phyloP scores from a whole-genome alignment of 2,888 invertebrate genomes.

The Lochmaea capreae region DNA sequence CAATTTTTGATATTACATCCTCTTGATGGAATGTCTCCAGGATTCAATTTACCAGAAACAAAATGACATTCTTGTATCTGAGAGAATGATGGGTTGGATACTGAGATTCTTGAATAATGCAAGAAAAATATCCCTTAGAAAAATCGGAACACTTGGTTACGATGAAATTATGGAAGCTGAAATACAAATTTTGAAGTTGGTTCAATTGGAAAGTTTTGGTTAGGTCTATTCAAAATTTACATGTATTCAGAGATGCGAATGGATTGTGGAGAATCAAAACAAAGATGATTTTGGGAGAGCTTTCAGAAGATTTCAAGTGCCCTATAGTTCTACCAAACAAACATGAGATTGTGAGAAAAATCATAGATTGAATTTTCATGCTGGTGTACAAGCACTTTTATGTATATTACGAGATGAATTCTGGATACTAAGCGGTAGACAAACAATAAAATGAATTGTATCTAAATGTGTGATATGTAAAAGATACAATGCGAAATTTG shows the following conservation, averaged over 20 bases:
- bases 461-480: too few species aligned
- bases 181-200: neutral
- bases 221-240: neutral
- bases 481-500: too few species aligned
- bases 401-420: neutral
- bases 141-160: too few species aligned
- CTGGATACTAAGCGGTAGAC: neutral
- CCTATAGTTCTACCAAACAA: neutral
- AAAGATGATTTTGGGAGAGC: neutral
- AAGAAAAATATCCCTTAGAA: too few species aligned
- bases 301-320: neutral
- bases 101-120: too few species aligned
- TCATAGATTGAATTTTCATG: conserved; percentile 2
- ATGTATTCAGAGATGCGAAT: neutral
- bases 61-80: too few species aligned
- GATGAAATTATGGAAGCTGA: too few species aligned
- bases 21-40: too few species aligned
- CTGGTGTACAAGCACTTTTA: neutral
- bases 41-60: too few species aligned
- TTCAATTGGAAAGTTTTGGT: neutral
- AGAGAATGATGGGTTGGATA: too few species aligned
- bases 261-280: neutral
- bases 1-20: too few species aligned
- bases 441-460: neutral
- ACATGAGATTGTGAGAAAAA: too few species aligned